Conservation (phyloP, 2,888 invertebrate genomes). For the Netelia fuscicornis region DNA sequence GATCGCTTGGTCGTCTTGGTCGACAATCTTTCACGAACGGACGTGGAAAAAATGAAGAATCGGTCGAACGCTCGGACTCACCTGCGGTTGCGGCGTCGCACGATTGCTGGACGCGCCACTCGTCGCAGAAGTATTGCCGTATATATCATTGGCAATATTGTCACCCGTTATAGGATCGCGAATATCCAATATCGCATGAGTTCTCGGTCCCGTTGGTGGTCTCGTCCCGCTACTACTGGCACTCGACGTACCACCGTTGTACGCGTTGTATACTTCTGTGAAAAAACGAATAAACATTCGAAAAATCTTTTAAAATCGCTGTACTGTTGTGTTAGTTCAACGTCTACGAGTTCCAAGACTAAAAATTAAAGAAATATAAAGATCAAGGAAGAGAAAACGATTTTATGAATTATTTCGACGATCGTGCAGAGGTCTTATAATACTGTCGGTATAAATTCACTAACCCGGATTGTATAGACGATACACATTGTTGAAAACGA, state of each 20-base stretch:
- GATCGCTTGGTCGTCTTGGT: background rate
- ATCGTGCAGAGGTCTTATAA: too few species aligned
- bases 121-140: constrained; percentile 84
- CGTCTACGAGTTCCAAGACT: background rate
- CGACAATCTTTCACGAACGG: constrained; percentile 21
- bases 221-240: constrained; percentile 68
- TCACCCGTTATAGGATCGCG: constrained; percentile 86
- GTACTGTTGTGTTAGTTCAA: constrained; percentile 11
- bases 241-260: constrained; percentile 77
- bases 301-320: constrained; percentile 32
- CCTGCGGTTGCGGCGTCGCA: constrained; percentile 86
- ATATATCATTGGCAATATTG: constrained; percentile 86
- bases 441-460: background rate
- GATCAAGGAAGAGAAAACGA: background rate
- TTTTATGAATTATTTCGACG: too few species aligned
- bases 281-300: constrained; percentile 63
- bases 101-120: constrained; percentile 86
- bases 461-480: constrained; percentile 55
- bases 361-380: background rate
- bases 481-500: constrained; percentile 65
- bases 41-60: background rate
- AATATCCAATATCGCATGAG: constrained; percentile 84
- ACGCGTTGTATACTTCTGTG: constrained; percentile 79
- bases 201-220: constrained; percentile 75
- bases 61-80: constrained; percentile 72